Conservation (phyloP, 2,888 invertebrate genomes). For the Nephrotoma appendiculata region DNA sequence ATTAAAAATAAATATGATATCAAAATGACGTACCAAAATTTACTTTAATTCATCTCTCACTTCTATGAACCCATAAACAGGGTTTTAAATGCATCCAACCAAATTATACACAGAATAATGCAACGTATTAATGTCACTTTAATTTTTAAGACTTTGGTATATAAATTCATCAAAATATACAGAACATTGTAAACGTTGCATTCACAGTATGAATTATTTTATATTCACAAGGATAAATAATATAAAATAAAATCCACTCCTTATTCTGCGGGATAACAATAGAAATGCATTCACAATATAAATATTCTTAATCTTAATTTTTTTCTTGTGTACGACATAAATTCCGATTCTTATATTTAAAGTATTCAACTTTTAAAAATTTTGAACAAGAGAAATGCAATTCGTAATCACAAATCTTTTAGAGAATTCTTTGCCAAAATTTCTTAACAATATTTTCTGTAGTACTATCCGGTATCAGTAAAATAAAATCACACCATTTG, state of each 20-base stretch:
- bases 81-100: neutral
- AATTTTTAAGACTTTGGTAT: neutral
- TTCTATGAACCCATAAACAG: neutral
- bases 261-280: neutral
- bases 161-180: neutral
- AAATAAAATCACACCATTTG: neutral
- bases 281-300: neutral
- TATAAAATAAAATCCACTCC: neutral
- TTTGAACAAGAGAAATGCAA: neutral
- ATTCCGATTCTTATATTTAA: neutral
- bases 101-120: neutral
- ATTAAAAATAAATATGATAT: neutral
- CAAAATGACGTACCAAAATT: neutral
- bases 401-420: neutral
- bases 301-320: neutral
- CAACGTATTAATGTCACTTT: neutral
- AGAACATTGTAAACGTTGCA: neutral
- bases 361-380: neutral
- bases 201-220: neutral
- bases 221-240: neutral
- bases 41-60: neutral
- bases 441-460: neutral
- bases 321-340: neutral
- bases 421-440: neutral
- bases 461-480: neutral